Conservation (phyloP, 2,113 vertebrate genomes). For the Bettongia penicillata region DNA sequence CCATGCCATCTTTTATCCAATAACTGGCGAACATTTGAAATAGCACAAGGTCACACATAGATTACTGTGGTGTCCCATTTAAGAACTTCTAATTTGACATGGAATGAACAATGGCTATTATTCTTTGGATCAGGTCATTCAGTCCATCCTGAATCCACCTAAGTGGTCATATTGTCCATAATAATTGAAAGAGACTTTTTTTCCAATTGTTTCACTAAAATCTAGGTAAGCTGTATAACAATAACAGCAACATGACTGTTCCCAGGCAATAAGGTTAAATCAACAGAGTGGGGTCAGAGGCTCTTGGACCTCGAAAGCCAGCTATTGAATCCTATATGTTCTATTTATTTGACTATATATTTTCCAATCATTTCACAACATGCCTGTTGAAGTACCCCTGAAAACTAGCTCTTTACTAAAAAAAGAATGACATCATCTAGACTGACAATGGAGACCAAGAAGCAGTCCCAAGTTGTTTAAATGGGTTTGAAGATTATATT, state of each 20-base stretch:
- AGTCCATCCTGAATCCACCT: neutral
- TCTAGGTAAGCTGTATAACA: neutral
- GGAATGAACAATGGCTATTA: neutral
- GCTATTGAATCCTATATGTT: neutral
- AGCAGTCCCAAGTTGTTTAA: neutral
- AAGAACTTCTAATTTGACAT: neutral
- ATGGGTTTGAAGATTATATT: constrained; percentile 41
- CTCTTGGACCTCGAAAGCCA: constrained; percentile 15
- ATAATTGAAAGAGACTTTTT: neutral
- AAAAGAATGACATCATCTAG: constrained; percentile 10
- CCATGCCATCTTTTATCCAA: neutral
- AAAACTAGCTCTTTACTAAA: constrained; percentile 8
- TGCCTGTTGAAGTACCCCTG: neutral
- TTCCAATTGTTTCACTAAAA: neutral
- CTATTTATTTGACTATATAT: neutral
- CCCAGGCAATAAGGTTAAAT: neutral
- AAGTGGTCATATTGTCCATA: neutral
- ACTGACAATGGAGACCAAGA: neutral
- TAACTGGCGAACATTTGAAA: neutral
- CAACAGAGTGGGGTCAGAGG: neutral
- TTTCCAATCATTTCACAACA: constrained; percentile 43
- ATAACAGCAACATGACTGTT: neutral
- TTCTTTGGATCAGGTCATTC: neutral
- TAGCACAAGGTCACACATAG: neutral
- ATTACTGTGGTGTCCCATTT: neutral